A percentile compares a stretch with the other conserved stretches of the same genome.
Conservation (phyloP, 2,797 vertebrate species). For the Cetoscarus ocellatus region DNA sequence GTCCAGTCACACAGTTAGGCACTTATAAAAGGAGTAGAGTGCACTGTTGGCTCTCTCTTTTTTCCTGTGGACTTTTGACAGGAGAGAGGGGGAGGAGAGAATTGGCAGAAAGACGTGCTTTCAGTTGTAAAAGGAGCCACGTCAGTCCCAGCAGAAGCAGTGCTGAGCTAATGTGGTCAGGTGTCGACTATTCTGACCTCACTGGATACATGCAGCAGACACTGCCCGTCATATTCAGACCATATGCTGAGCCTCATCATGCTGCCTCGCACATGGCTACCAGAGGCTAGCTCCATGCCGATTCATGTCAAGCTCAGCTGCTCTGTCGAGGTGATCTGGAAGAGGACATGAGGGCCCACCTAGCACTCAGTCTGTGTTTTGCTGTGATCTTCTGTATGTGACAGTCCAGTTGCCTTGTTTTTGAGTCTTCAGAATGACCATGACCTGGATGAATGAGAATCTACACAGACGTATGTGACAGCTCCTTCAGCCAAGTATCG, state of each 20-base stretch:
- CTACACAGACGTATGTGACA: slow-evolving; percentile 51
- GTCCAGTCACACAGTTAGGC: slow-evolving; percentile 32
- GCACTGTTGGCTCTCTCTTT: slow-evolving; percentile 33
- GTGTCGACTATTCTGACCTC: slow-evolving; percentile 40
- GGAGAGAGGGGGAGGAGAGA: slow-evolving; percentile 35
- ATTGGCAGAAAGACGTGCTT: slow-evolving; percentile 45
- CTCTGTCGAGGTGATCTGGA: slow-evolving; percentile 28
- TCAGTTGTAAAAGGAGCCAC: slow-evolving; percentile 53
- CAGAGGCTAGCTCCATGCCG: slow-evolving; percentile 24
- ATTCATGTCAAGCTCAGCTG: slow-evolving; percentile 44
- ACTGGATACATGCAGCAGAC: neutral
- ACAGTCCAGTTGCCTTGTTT: no score
- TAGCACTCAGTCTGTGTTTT: slow-evolving; percentile 34
- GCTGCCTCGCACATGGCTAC: slow-evolving; percentile 41
- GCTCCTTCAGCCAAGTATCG: slow-evolving; percentile 48
- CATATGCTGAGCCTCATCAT: slow-evolving; percentile 35
- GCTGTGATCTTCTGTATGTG: slow-evolving; percentile 47
- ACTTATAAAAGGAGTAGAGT: slow-evolving; percentile 34
- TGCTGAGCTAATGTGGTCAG: slow-evolving; percentile 46
- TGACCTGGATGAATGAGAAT: no score
- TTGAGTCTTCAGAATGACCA: no score
- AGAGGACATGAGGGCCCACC: slow-evolving; percentile 24
- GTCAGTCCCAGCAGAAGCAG: slow-evolving; percentile 38
- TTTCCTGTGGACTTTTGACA: slow-evolving; percentile 62
- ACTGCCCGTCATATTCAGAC: slow-evolving; percentile 13